Conservation (phyloP, 2,888 invertebrate species). For the Dione juno region DNA sequence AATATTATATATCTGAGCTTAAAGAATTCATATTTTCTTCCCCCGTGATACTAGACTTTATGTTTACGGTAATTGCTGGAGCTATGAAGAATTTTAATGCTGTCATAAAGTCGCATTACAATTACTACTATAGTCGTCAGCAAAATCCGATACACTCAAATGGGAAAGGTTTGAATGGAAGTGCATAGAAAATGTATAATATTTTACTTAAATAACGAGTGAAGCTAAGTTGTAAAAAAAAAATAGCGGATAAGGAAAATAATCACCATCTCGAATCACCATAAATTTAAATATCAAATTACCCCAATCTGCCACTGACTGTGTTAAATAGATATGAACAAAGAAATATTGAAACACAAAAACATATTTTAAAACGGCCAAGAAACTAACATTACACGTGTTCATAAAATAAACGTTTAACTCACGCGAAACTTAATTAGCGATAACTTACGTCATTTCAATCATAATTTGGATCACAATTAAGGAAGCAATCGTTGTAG, state of each 20-base stretch:
- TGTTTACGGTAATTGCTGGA: constrained; percentile 6
- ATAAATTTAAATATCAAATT: too few species aligned
- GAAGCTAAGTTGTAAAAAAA: background rate
- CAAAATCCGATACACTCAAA: background rate
- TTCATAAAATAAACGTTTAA: background rate
- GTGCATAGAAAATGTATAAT: background rate
- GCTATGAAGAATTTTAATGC: constrained; percentile 9
- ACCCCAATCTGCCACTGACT: too few species aligned
- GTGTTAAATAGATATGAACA: too few species aligned
- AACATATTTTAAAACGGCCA: background rate
- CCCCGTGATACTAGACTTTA: background rate
- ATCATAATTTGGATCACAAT: background rate
- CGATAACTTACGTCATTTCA: constrained; percentile 2
- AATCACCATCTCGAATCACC: too few species aligned
- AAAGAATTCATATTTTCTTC: constrained; percentile 1
- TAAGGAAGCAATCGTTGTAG: background rate
- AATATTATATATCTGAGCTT: background rate
- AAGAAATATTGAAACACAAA: background rate
- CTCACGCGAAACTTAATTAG: background rate
- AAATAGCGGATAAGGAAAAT: too few species aligned
- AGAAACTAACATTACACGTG: background rate
- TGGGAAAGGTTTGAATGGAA: constrained; percentile 1
- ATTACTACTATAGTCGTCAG: constrained; percentile 10
- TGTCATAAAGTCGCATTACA: constrained; percentile 6
- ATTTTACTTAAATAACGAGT: background rate